Base-by-base conservation (phyloP, 2,113 vertebrate genomes). In the Odontophorus gujanensis region DNA sequence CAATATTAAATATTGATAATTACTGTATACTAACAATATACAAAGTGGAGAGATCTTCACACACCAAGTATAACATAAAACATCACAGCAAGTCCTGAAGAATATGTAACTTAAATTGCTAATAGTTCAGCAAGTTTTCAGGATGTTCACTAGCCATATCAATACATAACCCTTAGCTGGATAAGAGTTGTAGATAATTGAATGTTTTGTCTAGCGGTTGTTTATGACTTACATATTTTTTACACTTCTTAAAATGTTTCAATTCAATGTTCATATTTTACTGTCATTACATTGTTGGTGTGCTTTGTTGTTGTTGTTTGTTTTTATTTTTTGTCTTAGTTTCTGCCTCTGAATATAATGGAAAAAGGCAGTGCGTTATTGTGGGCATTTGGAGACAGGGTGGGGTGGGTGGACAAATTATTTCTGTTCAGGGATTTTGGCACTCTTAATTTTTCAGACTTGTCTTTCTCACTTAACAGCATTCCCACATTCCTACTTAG, bases 381-480 rank as follows among this genome's bases (percentile, higher is more conserved):
- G 89, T 85, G 76, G 51, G 81, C 65, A 61, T 42, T 71, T 66
- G 42, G 47, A 95, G 38, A 85, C 10, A 6, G n/a, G 47, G 19
- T 2, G 32, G 45, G 22, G 77, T 43, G 36, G 72, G 72, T 57
- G 55, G 55, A 20, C 34, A 80, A 74, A 93, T 87, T 92, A 91
- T 91, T 80, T 85, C 87, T 80, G 30, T 40, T 68, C 25, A 32
- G 72, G 82, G 66, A 53, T 81, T 77, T 83, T 91, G 65, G 43
- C 87, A 78, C n/a, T 61, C 67, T 5, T 16, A 85, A 67, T 85
- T 91, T 90, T 88, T n/a, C 80, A 92, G 80, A 24, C 53, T 88
- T 86, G 66, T 81, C 85, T 93, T 95, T 80, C 81, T 65, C 55
- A 93, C 55, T 83, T 87, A 76, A 96, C 73, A 90, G 65, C 81